Evolutionary conservation across 2,113 vertebrate genomes (phyloP).

Genomic region (Esox niger): DNA sequence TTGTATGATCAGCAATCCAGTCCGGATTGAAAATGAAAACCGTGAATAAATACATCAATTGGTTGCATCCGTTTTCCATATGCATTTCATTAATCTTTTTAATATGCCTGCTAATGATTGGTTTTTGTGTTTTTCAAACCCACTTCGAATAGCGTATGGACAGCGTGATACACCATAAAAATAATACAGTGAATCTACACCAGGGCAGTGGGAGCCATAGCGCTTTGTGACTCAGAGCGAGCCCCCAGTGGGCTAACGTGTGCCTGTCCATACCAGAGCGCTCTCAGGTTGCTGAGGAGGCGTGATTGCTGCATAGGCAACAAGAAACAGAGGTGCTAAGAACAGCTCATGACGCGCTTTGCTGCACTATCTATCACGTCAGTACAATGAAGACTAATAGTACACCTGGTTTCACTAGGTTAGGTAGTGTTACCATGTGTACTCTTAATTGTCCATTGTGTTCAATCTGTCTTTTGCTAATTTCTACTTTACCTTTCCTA

Average conservation of each 20-base stretch:
- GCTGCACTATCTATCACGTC: no score
- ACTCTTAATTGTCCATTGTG: no score
- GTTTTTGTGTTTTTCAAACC: neutral
- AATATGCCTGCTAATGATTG: neutral
- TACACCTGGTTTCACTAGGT: neutral
- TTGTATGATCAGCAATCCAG: neutral
- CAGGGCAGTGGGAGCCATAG: neutral
- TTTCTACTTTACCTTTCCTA: neutral
- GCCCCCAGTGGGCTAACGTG: neutral
- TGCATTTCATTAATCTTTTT: no score
- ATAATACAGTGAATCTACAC: neutral
- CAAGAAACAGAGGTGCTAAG: neutral
- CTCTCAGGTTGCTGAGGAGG: neutral
- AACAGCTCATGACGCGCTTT: neutral
- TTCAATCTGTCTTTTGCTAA: neutral
- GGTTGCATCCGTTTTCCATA: no score
- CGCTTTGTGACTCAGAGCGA: neutral
- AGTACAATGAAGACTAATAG: neutral
- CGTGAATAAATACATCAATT: neutral
- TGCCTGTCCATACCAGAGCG: neutral
- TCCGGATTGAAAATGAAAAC: neutral
- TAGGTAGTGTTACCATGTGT: neutral
- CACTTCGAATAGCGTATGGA: neutral
- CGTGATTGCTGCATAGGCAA: neutral
- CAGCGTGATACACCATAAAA: neutral